A percentile compares a stretch with the other conserved stretches of the same genome.
phyloP scores from a whole-genome alignment of 2,113 vertebrate genomes.

The Columba janthina region DNA sequence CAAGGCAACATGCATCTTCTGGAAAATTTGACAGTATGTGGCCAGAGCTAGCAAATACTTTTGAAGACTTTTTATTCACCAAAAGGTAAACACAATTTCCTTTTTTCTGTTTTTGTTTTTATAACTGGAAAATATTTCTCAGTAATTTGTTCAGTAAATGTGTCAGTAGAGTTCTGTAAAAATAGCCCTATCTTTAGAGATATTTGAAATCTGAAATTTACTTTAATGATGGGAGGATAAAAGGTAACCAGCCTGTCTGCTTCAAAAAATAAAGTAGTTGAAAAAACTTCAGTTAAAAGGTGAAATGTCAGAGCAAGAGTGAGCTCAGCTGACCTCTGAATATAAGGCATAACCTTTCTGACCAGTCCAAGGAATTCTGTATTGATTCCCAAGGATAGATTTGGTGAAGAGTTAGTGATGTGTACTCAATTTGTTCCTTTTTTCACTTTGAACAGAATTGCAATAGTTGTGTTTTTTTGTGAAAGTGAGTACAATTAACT shows the following conservation, averaged over 20 bases:
- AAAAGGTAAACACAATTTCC: conserved; percentile 85
- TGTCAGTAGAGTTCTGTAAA: background rate
- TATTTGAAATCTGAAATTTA: background rate
- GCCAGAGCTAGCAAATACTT: conserved; percentile 93
- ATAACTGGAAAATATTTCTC: background rate
- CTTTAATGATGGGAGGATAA: background rate
- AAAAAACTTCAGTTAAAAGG: background rate
- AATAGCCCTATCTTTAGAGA: background rate
- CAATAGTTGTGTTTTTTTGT: background rate
- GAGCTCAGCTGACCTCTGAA: background rate
- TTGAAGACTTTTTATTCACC: conserved; percentile 98
- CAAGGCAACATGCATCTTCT: conserved; percentile 94
- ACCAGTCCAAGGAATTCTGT: background rate
- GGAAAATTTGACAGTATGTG: conserved; percentile 98
- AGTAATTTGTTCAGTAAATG: background rate
- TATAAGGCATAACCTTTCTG: background rate
- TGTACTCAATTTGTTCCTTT: background rate
- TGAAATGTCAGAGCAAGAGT: background rate
- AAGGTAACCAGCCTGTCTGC: background rate
- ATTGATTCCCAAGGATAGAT: background rate
- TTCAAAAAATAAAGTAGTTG: background rate
- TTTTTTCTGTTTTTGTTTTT: background rate
- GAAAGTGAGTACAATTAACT: background rate
- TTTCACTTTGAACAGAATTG: background rate
- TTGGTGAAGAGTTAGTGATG: background rate